These are phyloP conservation scores for Apis cerana DNA, from an alignment of 1,140 invertebrate species.

Conservation along the genomic window DNA sequence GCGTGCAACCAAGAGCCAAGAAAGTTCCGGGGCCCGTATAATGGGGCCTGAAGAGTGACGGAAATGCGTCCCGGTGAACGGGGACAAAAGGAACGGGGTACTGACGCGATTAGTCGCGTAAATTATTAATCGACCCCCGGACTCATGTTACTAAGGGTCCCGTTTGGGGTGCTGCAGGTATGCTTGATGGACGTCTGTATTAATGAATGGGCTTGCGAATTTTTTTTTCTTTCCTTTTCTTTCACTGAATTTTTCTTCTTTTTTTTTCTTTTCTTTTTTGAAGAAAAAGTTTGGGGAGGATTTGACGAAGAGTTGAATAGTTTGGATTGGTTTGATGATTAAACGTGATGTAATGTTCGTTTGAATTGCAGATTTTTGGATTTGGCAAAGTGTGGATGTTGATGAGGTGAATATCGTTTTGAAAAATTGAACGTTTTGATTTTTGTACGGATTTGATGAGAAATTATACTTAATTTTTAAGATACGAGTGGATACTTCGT, in stretches of 20 bases:
- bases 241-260: background rate
- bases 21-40: slow-evolving; percentile 44
- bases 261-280: background rate
- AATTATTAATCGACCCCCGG: slow-evolving; percentile 29
- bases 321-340: too few species aligned
- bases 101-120: slow-evolving; percentile 18
- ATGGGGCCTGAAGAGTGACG: slow-evolving; percentile 49
- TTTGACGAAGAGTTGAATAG: too few species aligned
- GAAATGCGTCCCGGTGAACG: slow-evolving; percentile 49
- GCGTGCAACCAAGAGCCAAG: slow-evolving; percentile 44
- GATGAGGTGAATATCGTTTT: too few species aligned
- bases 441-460: too few species aligned
- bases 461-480: too few species aligned
- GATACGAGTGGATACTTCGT: too few species aligned
- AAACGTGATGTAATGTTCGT: too few species aligned
- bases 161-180: background rate
- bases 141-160: background rate
- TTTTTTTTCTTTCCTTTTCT: background rate
- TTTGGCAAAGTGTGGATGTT: too few species aligned
- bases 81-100: slow-evolving; percentile 20
- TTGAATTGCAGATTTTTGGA: too few species aligned
- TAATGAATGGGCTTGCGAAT: slow-evolving; percentile 22
- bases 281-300: too few species aligned
- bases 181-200: background rate
- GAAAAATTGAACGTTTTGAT: too few species aligned